These are phyloP conservation scores for Sarcophaga carnaria DNA, from an alignment of 2,888 invertebrate species.

Conservation along the genomic window DNA sequence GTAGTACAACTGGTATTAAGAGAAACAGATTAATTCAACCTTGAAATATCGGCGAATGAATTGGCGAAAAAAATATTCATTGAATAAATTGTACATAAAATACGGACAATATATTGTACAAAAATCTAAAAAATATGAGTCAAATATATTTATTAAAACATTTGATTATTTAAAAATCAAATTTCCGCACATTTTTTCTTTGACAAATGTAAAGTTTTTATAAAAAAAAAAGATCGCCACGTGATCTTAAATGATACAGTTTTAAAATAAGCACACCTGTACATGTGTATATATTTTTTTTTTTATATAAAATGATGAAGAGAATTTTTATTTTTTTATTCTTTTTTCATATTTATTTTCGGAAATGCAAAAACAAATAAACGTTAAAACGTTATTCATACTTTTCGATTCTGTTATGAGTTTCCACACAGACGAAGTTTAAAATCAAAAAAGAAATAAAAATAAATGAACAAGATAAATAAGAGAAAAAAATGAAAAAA, in stretches of 20 bases:
- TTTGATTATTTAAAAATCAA: neutral
- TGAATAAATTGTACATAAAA: neutral
- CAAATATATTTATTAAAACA: neutral
- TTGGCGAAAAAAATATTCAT: neutral
- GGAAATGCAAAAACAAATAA: neutral
- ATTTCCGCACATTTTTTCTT: neutral
- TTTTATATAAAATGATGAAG: neutral
- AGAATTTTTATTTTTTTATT: neutral
- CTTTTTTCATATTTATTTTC: neutral
- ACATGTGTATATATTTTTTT: too few species aligned
- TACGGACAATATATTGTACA: neutral
- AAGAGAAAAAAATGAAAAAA: neutral
- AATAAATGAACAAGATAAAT: conserved; percentile 18
- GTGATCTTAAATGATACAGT: conserved; percentile 1
- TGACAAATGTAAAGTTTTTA: neutral
- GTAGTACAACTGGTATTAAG: neutral
- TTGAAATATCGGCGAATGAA: conserved; percentile 8
- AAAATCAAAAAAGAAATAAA: neutral
- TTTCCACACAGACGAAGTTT: neutral
- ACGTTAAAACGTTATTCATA: neutral
- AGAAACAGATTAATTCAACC: neutral
- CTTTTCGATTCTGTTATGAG: conserved; percentile 22
- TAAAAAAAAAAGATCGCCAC: conserved; percentile 21
- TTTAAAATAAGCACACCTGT: conserved; percentile 16
- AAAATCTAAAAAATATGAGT: neutral